Conservation (phyloP, 1,140 invertebrate species). For the Ephestia elutella region DNA sequence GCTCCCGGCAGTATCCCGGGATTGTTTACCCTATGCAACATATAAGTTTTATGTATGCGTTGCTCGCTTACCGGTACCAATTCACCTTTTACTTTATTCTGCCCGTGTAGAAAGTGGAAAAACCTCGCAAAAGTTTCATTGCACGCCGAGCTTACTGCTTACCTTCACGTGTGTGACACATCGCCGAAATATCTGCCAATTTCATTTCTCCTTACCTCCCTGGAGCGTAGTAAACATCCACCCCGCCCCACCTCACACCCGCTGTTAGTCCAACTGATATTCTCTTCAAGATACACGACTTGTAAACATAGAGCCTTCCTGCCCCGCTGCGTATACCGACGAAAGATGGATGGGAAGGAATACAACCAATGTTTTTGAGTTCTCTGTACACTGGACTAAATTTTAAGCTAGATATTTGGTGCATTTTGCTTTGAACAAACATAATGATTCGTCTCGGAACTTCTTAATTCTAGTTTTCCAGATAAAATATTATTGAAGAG, state of each 20-base stretch:
- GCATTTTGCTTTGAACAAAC: constrained; percentile 38
- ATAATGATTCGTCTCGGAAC: constrained; percentile 51
- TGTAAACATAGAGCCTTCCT: constrained; percentile 22
- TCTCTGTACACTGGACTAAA: constrained; percentile 29
- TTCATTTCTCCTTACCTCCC: constrained; percentile 64
- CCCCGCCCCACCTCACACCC: constrained; percentile 23
- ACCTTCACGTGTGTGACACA: constrained; percentile 48
- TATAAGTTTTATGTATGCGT: constrained; percentile 12
- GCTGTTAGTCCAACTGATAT: constrained; percentile 56
- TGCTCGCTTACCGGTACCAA: constrained; percentile 12
- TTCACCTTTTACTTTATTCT: constrained; percentile 40
- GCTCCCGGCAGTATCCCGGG: constrained; percentile 4
- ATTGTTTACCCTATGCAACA: constrained; percentile 10
- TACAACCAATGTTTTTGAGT: constrained; percentile 18
- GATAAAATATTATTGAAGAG: background rate
- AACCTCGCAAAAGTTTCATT: constrained; percentile 53
- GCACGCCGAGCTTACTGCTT: constrained; percentile 40
- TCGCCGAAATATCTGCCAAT: constrained; percentile 62
- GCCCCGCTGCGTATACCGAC: constrained; percentile 8
- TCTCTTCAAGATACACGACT: constrained; percentile 52
- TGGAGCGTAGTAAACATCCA: constrained; percentile 58
- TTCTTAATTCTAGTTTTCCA: constrained; percentile 29
- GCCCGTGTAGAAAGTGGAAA: constrained; percentile 41
- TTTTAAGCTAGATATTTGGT: constrained; percentile 36
- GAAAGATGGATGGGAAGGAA: constrained; percentile 9